Percentiles rank a stretch among this genome's conserved stretches.
Conservation (phyloP, 2,113 vertebrate genomes). For the Notothenia coriiceps region DNA sequence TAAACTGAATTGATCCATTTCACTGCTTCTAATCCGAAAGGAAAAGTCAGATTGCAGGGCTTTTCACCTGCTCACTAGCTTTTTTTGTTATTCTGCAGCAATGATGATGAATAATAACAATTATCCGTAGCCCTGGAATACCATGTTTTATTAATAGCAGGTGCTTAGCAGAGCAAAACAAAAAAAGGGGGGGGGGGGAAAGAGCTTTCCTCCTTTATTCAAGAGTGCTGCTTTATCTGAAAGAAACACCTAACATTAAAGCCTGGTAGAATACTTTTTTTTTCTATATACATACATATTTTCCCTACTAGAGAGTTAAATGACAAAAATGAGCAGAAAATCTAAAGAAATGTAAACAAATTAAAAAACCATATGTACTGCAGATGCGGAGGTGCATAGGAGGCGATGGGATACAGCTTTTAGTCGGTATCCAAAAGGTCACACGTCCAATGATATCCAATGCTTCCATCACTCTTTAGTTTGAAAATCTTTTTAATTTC, state of each 20-base stretch:
- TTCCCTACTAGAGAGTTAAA: not conserved
- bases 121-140: conserved; percentile 60
- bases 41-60: not conserved
- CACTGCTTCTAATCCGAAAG: conserved; percentile 9
- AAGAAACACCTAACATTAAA: conserved; percentile 45
- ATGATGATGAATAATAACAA: conserved; percentile 70
- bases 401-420: not conserved
- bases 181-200: conserved; percentile 22
- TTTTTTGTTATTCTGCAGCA: conserved; percentile 48
- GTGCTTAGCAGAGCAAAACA: conserved; percentile 61
- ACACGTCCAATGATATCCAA: conserved; percentile 1
- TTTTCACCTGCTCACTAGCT: conserved; percentile 6
- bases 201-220: conserved; percentile 36
- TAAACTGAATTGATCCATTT: not conserved
- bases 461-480: conserved; percentile 2
- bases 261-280: conserved; percentile 20
- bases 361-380: not conserved
- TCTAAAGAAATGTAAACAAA: conserved; percentile 26
- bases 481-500: conserved; percentile 9
- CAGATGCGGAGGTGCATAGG: conserved; percentile 30
- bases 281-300: conserved; percentile 38
- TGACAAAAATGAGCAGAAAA: conserved; percentile 37
- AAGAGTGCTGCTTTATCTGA: conserved; percentile 51
- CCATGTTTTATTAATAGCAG: conserved; percentile 61
- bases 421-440: conserved; percentile 23